Evolutionary conservation across 2,113 vertebrate species (phyloP).

Genomic region (Corvus moneduloides): DNA sequence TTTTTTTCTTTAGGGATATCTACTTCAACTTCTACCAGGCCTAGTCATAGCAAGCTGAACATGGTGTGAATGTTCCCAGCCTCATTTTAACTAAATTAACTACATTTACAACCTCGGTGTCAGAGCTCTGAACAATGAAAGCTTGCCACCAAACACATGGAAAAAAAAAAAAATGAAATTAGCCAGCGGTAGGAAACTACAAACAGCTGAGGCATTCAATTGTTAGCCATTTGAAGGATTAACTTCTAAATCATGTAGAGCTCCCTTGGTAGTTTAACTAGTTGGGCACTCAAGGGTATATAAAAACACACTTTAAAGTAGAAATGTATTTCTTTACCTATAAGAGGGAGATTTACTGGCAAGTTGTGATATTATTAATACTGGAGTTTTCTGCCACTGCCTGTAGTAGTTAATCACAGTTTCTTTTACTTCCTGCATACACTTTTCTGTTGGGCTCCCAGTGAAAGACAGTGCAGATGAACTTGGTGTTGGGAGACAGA

Average conservation of each 20-base stretch:
- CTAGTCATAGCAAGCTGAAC: conserved; percentile 31
- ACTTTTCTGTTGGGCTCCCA: conserved; percentile 21
- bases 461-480: not conserved
- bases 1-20: not conserved
- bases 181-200: conserved; percentile 75
- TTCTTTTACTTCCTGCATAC: conserved; percentile 49
- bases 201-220: conserved; percentile 79
- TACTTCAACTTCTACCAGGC: conserved; percentile 21
- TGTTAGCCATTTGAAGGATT: conserved; percentile 84
- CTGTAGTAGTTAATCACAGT: conserved; percentile 65
- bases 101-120: conserved; percentile 70
- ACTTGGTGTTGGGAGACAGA: not conserved
- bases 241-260: conserved; percentile 82
- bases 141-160: conserved; percentile 69
- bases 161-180: conserved; percentile 78
- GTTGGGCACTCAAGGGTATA: conserved; percentile 79
- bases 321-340: conserved; percentile 79
- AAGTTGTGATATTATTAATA: conserved; percentile 77
- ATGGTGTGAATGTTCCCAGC: conserved; percentile 44
- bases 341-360: conserved; percentile 78
- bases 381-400: conserved; percentile 65
- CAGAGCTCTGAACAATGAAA: conserved; percentile 71
- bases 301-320: conserved; percentile 79
- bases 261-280: conserved; percentile 78
- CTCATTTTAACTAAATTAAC: conserved; percentile 77